Conservation (phyloP, 2,888 invertebrate species). For the Anthrax anthrax region DNA sequence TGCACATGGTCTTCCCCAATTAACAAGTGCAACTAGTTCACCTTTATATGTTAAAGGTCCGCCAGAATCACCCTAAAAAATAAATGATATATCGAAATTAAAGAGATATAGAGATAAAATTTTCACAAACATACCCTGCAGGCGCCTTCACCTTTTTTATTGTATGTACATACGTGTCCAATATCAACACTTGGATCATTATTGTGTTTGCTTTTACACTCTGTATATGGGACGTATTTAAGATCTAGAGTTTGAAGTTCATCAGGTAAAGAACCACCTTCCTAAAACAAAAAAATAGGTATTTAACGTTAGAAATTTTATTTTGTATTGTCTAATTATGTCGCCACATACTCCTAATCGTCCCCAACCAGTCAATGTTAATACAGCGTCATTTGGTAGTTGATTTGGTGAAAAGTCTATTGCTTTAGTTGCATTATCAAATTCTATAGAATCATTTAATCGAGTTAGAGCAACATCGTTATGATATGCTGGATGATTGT, state of each 20-base stretch:
- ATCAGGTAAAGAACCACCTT: constrained; percentile 39
- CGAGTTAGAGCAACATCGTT: constrained; percentile 58
- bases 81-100: neutral
- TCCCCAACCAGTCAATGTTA: constrained; percentile 50
- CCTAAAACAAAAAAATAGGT: neutral
- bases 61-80: constrained; percentile 22
- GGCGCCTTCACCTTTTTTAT: constrained; percentile 40
- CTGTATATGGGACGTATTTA: constrained; percentile 39
- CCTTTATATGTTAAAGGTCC: constrained; percentile 23
- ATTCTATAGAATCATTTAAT: constrained; percentile 38
- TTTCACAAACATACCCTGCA: constrained; percentile 15
- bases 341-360: constrained; percentile 20
- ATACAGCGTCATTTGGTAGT: constrained; percentile 36
- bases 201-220: constrained; percentile 39
- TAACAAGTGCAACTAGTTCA: constrained; percentile 26
- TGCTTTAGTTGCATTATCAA: constrained; percentile 39
- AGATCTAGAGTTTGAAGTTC: constrained; percentile 43
- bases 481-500: constrained; percentile 22
- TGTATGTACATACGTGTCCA: constrained; percentile 45
- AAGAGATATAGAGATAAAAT: neutral
- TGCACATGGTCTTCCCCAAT: constrained; percentile 31
- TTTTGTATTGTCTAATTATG: neutral
- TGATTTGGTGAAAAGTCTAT: constrained; percentile 40
- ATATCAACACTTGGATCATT: constrained; percentile 37
- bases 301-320: neutral